Evolutionary conservation across 37 sponge, comb jelly and placozoan species (phyloP).

Genomic region (Eunapius fragilis): DNA sequence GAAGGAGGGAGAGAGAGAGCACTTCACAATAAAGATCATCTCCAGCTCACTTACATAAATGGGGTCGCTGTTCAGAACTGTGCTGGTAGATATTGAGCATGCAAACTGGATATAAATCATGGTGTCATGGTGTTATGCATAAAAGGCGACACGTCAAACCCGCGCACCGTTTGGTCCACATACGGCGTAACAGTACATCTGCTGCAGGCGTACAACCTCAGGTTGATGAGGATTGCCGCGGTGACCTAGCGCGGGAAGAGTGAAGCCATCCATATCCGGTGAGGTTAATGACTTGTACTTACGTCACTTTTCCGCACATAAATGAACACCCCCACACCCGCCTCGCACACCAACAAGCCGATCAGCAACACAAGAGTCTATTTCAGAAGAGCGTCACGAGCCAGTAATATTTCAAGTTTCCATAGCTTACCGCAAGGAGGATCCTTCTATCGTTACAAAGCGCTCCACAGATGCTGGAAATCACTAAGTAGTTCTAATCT

Average conservation of each 20-base stretch:
- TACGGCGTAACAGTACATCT: not conserved
- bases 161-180: not conserved
- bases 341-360: constrained; percentile 14
- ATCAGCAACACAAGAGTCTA: not conserved
- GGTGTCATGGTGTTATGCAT: not conserved
- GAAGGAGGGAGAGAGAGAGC: too few species aligned
- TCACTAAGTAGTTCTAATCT: not conserved
- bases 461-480: not conserved
- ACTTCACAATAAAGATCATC: not conserved
- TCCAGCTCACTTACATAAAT: not conserved
- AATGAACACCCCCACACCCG: constrained; percentile 29
- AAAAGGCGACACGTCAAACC: not conserved
- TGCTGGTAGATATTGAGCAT: not conserved
- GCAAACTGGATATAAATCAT: not conserved
- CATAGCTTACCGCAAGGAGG: not conserved
- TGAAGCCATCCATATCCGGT: too few species aligned
- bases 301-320: constrained; percentile 12
- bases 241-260: not conserved
- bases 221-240: not conserved
- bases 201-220: not conserved
- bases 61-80: not conserved
- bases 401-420: not conserved
- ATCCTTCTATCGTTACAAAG: not conserved
- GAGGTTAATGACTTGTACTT: not conserved
- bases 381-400: not conserved